Conservation (phyloP, 2,888 invertebrate species). For the Muscina levida region DNA sequence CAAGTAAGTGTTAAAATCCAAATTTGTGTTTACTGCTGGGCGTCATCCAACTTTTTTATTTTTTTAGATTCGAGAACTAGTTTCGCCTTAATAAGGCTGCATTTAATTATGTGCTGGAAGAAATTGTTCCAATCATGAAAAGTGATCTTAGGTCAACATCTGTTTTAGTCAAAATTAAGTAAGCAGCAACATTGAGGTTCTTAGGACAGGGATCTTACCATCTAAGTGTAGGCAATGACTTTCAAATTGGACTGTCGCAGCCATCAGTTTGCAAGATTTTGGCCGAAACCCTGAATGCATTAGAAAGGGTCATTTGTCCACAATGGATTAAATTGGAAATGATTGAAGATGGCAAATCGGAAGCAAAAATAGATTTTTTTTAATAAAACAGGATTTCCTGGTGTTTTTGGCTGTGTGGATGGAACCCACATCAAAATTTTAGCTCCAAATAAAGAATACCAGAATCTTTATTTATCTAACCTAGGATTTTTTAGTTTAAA, state of each 20-base stretch:
- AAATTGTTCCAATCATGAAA: neutral
- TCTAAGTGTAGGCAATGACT: slow-evolving; percentile 2
- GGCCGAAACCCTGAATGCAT: neutral
- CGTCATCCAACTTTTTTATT: neutral
- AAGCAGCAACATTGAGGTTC: slow-evolving; percentile 3
- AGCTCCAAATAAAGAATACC: slow-evolving; percentile 26
- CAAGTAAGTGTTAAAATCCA: neutral
- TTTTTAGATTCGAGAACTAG: neutral
- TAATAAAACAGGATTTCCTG: slow-evolving; percentile 12
- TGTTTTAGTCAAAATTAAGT: neutral
- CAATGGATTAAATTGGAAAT: slow-evolving; percentile 15
- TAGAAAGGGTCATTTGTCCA: neutral
- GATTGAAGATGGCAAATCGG: slow-evolving; percentile 14
- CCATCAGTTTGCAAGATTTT: neutral
- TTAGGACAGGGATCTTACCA: slow-evolving; percentile 11
- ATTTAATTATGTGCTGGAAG: neutral
- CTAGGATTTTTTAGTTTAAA: slow-evolving; percentile 19
- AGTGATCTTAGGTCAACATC: neutral
- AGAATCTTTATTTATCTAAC: slow-evolving; percentile 27
- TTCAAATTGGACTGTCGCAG: slow-evolving; percentile 9
- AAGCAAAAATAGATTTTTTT: slow-evolving; percentile 15
- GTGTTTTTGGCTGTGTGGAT: slow-evolving; percentile 15
- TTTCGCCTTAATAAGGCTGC: neutral
- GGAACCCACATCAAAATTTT: slow-evolving; percentile 36
- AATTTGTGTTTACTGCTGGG: no score